These are phyloP conservation scores for Hipposideros larvatus DNA, from an alignment of 2,797 vertebrate genomes.

Conservation along the genomic window DNA sequence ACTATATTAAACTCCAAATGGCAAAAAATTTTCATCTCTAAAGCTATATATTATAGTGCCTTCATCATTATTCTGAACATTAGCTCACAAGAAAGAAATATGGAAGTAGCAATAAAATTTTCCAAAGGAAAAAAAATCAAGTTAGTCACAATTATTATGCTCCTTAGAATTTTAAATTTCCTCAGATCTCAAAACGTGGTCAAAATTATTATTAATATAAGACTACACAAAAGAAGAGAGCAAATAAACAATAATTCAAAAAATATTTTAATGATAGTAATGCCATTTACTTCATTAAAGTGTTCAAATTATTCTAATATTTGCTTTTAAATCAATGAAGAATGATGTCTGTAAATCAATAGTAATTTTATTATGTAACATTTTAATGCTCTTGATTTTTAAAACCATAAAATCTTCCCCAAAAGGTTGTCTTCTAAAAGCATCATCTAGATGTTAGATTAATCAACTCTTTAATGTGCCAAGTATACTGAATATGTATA, in stretches of 20 bases:
- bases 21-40: not conserved
- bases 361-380: not conserved
- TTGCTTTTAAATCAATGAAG: not conserved
- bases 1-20: not conserved
- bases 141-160: not conserved
- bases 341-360: not conserved
- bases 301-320: not conserved
- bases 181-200: not conserved
- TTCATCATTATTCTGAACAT: not conserved
- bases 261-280: not conserved
- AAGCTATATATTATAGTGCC: not conserved
- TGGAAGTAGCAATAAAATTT: not conserved
- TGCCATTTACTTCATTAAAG: not conserved
- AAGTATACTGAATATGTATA: not conserved
- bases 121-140: not conserved
- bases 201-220: not conserved
- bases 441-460: not conserved
- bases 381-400: not conserved
- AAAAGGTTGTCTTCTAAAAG: not conserved
- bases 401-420: not conserved
- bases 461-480: not conserved
- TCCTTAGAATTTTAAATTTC: constrained; percentile 16
- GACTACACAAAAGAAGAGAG: not conserved
- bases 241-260: not conserved
- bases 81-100: not conserved